phyloP scores from a whole-genome alignment of 2,113 vertebrate species.

The Saimiri boliviensis region DNA sequence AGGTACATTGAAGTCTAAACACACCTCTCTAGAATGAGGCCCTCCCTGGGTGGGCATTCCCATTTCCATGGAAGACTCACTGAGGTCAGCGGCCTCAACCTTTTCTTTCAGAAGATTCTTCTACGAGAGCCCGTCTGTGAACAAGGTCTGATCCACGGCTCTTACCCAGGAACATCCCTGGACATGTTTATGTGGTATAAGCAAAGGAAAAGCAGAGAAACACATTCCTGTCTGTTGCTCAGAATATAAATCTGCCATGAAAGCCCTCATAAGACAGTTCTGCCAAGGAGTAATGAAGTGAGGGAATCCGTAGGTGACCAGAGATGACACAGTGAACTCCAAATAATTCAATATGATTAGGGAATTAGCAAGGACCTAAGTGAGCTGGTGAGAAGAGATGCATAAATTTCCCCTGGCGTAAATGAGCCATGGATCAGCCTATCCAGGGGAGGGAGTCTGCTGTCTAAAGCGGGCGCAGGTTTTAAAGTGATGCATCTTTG shows the following conservation, averaged over 20 bases:
- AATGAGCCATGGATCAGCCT: neutral
- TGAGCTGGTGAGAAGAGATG: constrained; percentile 55
- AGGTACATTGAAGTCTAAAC: neutral
- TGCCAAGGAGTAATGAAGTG: constrained; percentile 86
- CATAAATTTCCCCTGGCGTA: constrained; percentile 34
- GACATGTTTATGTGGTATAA: constrained; percentile 90
- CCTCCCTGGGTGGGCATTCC: neutral
- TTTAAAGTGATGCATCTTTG: neutral
- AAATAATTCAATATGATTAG: constrained; percentile 81
- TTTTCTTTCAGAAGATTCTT: neutral
- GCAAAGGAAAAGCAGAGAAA: constrained; percentile 88
- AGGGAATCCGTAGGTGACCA: constrained; percentile 83
- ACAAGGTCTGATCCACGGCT: constrained; percentile 33
- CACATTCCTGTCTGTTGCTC: constrained; percentile 89
- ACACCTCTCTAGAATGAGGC: neutral
- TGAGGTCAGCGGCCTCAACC: neutral
- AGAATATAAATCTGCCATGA: constrained; percentile 89
- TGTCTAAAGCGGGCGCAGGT: neutral
- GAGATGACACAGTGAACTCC: constrained; percentile 83
- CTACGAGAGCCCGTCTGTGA: neutral
- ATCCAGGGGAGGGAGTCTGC: neutral
- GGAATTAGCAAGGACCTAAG: constrained; percentile 78
- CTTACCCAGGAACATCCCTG: constrained; percentile 38
- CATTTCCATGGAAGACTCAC: neutral
- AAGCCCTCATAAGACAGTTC: constrained; percentile 84